phyloP scores from a whole-genome alignment of 2,888 invertebrate species.

The Alcis repandata region DNA sequence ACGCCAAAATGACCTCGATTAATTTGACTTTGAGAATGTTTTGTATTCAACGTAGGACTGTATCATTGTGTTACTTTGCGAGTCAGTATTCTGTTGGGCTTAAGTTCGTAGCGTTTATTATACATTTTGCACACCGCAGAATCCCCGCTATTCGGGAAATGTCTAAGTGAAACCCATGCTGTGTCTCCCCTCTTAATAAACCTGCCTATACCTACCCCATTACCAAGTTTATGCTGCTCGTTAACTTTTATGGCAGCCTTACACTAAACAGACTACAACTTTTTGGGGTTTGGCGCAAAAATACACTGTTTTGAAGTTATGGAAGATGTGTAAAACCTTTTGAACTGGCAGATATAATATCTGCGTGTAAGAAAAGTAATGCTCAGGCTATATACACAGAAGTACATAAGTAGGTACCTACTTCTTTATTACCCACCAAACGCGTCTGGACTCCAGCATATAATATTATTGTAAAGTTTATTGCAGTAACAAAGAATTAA shows the following conservation, averaged over 20 bases:
- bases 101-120: not conserved
- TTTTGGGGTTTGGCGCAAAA: conserved; percentile 21
- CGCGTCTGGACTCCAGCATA: too few species aligned
- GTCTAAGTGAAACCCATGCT: conserved; percentile 54
- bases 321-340: conserved; percentile 2
- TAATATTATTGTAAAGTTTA: too few species aligned
- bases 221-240: conserved; percentile 62
- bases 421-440: too few species aligned
- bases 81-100: not conserved
- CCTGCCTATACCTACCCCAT: conserved; percentile 57
- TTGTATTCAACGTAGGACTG: too few species aligned
- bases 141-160: conserved; percentile 45
- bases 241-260: conserved; percentile 61
- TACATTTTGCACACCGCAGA: conserved; percentile 37
- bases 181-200: conserved; percentile 58
- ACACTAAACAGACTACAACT: conserved; percentile 47
- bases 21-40: too few species aligned
- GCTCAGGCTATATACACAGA: not conserved
- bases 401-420: not conserved
- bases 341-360: too few species aligned
- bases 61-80: too few species aligned
- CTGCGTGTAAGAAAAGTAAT: not conserved
- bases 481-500: too few species aligned
- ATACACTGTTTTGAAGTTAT: conserved; percentile 12
- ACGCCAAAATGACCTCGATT: too few species aligned